Base-by-base conservation (phyloP, 2,888 invertebrate species). In the Philereme vetulata region DNA sequence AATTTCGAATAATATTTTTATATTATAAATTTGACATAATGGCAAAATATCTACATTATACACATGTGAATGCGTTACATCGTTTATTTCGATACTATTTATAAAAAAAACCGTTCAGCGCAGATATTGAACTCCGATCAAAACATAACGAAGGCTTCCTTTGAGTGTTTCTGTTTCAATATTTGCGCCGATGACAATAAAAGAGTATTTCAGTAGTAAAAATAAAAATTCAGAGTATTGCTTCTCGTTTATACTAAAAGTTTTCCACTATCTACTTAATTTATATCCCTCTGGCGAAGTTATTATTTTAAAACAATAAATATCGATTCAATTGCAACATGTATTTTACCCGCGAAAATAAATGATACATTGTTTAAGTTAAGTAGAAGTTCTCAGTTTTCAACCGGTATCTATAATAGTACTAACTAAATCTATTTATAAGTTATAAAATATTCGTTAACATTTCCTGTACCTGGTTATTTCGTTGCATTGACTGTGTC, bases 211-310 rank as follows among this genome's bases (percentile, higher is more conserved):
- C 76, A 71, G 80, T 85, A 86, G 78, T 86, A 88, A 88, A 86
- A 89, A 90, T 84, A 82, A 86, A 83, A 86, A 87, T 85, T 85
- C 84, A 86, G 91, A 92, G 90, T 92, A 92, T 92, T 92, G 91
- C 91, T 91, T 92, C 83, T 90, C 87, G 81, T 90, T 90, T 90
- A 90, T 87, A 88, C 89, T 90, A 89, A 84, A 87, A 78, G 86
- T 88, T 90, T 89, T 88, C 83, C 80, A 86, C 85, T 90, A 90
- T 84, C 89, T 90, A 89, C 84, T 74, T 80, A 84, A 84, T 78
- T 81, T 83, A 86, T 86, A 90, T 90, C 90, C 90, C 91, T 91
- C 91, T 91, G 91, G 90, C 90, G 77, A 81, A 76, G 74, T 81
- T 71, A 75, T 75, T 81, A 77, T 78, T 77, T 73, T 68, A 75